Evolutionary conservation across 2,888 invertebrate genomes (phyloP).

Genomic region (Thecocarcelia acutangulata): DNA sequence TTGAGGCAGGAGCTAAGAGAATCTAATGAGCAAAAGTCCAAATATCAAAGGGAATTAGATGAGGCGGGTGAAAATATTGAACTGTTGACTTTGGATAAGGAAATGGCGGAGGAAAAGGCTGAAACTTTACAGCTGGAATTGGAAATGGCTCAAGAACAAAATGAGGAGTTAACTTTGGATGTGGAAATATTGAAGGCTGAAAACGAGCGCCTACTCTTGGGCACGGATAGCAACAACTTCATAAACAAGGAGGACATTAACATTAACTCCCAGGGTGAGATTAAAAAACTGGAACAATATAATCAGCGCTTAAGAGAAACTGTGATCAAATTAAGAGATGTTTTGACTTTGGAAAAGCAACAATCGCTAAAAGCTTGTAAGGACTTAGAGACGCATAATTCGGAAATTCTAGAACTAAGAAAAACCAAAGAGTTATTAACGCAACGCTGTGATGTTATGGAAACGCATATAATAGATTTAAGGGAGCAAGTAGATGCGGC

Average conservation of each 20-base stretch:
- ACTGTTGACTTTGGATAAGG: conserved; percentile 98
- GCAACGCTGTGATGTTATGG: conserved; percentile 88
- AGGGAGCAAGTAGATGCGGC: conserved; percentile 98
- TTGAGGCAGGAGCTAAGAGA: conserved; percentile 93
- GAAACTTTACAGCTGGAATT: conserved; percentile 92
- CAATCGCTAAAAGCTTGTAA: conserved; percentile 93
- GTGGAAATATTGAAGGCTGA: conserved; percentile 91
- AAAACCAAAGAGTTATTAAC: conserved; percentile 94
- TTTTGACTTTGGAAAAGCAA: conserved; percentile 96
- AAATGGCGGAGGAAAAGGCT: conserved; percentile 98
- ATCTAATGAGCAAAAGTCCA: conserved; percentile 90
- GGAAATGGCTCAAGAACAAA: conserved; percentile 92
- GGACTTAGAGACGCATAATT: conserved; percentile 93
- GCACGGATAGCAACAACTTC: conserved; percentile 77
- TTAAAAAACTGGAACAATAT: conserved; percentile 96
- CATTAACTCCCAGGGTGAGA: conserved; percentile 73
- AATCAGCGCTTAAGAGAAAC: conserved; percentile 95
- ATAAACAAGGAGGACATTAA: conserved; percentile 86
- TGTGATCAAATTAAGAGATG: conserved; percentile 94
- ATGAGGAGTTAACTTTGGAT: conserved; percentile 95
- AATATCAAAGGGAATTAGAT: conserved; percentile 94
- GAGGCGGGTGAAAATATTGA: conserved; percentile 96
- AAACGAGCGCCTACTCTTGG: conserved; percentile 83
- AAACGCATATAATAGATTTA: conserved; percentile 93
- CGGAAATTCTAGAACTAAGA: conserved; percentile 91